Percentiles rank a stretch among this genome's conserved stretches.
These are phyloP conservation scores for Gorsachius goisagi DNA, from an alignment of 2,113 vertebrate genomes.

Conservation along the genomic window DNA sequence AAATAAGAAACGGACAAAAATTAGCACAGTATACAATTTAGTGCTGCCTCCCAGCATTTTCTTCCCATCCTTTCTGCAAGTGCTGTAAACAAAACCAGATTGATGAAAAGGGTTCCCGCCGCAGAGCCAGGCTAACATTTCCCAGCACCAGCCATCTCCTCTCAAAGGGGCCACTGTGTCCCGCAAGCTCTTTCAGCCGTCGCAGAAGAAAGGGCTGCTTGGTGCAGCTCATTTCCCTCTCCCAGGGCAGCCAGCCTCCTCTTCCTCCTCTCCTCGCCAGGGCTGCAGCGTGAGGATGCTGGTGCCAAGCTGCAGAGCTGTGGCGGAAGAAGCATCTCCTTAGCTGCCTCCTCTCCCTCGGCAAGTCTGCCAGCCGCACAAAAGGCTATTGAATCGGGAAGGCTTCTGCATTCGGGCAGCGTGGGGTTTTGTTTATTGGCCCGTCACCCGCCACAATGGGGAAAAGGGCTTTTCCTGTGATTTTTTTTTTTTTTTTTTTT, in stretches of 20 bases:
- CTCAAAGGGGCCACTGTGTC: slow-evolving; percentile 32
- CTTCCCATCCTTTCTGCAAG: neutral
- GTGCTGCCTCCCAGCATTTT: slow-evolving; percentile 21
- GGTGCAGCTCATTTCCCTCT: neutral
- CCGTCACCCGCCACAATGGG: neutral
- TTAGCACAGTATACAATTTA: neutral
- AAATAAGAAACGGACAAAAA: neutral
- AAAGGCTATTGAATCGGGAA: neutral
- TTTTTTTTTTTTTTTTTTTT: neutral
- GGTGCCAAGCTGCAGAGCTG: neutral
- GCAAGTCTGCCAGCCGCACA: neutral
- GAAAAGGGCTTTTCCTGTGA: neutral
- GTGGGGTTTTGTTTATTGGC: neutral
- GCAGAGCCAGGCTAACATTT: neutral
- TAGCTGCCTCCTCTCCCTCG: neutral
- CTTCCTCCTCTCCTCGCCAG: neutral
- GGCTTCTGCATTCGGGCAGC: neutral
- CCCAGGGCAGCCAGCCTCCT: neutral
- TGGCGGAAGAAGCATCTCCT: neutral
- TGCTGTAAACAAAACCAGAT: neutral
- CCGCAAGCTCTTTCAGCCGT: neutral
- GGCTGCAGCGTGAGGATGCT: neutral
- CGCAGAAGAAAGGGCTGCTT: neutral
- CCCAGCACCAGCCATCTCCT: neutral
- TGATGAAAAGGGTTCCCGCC: neutral